phyloP scores from a whole-genome alignment of 2,113 vertebrate species.

The Athene cunicularia region DNA sequence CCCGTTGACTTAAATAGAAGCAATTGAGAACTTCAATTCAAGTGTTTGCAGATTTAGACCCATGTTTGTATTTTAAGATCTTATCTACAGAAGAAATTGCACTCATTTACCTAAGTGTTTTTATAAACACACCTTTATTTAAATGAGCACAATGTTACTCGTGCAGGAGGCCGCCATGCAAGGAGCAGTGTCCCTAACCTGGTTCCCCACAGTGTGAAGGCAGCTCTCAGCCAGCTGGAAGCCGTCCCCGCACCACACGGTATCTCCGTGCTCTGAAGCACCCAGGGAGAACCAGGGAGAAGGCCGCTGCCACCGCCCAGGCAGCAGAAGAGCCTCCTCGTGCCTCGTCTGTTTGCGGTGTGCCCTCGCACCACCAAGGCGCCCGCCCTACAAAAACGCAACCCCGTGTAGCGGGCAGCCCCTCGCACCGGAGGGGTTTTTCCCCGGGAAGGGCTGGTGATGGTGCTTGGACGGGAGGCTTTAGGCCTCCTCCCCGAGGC shows the following conservation, averaged over 20 bases:
- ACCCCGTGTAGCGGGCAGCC: rapidly evolving
- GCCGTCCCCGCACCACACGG: rapidly evolving
- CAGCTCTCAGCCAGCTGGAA: not conserved
- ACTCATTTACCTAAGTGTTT: not conserved
- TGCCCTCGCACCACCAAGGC: rapidly evolving
- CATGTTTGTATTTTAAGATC: not conserved
- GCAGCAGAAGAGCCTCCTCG: not conserved
- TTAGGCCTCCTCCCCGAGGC: no score
- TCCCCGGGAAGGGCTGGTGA: rapidly evolving
- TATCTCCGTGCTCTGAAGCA: rapidly evolving
- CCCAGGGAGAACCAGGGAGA: no score
- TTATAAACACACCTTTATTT: not conserved
- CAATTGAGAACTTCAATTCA: not conserved
- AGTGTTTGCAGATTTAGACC: not conserved
- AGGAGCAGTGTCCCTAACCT: not conserved
- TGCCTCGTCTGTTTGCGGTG: rapidly evolving
- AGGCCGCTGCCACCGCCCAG: not conserved
- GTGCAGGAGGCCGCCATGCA: not conserved
- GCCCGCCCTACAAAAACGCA: rapidly evolving
- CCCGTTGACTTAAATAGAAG: not conserved
- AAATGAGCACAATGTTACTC: not conserved
- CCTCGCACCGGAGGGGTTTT: not conserved
- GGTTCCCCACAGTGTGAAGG: rapidly evolving
- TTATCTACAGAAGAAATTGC: conserved; percentile 40
- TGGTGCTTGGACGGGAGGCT: rapidly evolving